Evolutionary conservation across 2,797 vertebrate genomes (phyloP).

Genomic region (Poecilia picta): DNA sequence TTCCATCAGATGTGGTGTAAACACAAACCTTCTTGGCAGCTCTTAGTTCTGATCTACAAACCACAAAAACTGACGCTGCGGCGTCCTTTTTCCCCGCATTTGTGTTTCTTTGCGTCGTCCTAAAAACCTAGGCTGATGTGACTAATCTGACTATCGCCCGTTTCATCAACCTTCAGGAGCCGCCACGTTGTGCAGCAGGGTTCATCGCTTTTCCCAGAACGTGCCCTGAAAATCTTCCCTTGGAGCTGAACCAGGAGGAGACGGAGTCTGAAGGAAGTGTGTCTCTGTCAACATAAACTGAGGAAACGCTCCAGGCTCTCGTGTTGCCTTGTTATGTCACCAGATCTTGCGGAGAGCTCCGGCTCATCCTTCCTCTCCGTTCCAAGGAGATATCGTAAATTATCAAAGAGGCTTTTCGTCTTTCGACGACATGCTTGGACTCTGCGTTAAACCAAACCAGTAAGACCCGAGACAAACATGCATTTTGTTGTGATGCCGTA

Average conservation of each 20-base stretch:
- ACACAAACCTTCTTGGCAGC: background rate
- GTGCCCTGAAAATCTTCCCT: conserved; percentile 30
- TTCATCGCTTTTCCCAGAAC: conserved; percentile 40
- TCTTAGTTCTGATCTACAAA: background rate
- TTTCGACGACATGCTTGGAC: conserved; percentile 34
- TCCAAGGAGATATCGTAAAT: conserved; percentile 32
- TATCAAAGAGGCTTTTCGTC: conserved; percentile 51
- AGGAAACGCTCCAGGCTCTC: conserved; percentile 54
- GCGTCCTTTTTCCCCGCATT: background rate
- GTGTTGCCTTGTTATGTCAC: conserved; percentile 66
- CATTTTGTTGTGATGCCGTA: background rate
- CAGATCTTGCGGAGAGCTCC: conserved; percentile 21
- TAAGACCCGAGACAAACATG: background rate
- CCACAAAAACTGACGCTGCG: background rate
- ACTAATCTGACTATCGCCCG: background rate
- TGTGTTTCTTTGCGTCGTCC: too few species aligned
- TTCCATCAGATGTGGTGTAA: background rate
- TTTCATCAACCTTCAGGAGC: background rate
- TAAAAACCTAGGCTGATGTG: background rate
- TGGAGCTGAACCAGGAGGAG: conserved; percentile 44
- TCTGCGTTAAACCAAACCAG: conserved; percentile 26
- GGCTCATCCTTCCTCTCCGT: background rate
- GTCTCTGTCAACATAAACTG: conserved; percentile 51
- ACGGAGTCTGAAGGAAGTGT: conserved; percentile 42
- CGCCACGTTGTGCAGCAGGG: conserved; percentile 22